Percentiles rank a stretch among this genome's conserved stretches.
phyloP scores from a whole-genome alignment of 2,797 vertebrate genomes.

The Gallinago nigripennis region DNA sequence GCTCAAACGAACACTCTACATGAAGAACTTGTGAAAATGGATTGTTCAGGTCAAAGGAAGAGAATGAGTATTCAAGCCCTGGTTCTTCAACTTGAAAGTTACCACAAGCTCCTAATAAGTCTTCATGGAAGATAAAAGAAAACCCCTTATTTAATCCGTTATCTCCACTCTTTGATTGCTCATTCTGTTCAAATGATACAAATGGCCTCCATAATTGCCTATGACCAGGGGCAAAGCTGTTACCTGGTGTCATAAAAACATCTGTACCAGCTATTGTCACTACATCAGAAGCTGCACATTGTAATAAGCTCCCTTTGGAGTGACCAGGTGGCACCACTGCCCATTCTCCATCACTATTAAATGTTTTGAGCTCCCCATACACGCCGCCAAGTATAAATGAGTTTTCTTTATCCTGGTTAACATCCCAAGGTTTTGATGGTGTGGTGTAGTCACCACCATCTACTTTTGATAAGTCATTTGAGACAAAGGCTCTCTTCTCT shows the following conservation, averaged over 20 bases:
- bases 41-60: conserved; percentile 95
- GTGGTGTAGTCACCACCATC: conserved; percentile 95
- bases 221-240: conserved; percentile 93
- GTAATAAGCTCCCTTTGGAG: conserved; percentile 84
- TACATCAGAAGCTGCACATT: conserved; percentile 91
- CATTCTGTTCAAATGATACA: conserved; percentile 91
- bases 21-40: conserved; percentile 99
- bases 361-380: conserved; percentile 93
- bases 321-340: conserved; percentile 88
- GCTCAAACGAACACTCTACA: conserved; percentile 98
- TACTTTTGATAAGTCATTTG: conserved; percentile 86
- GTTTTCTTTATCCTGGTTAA: conserved; percentile 86
- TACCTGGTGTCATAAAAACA: conserved; percentile 94
- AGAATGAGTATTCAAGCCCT: conserved; percentile 92
- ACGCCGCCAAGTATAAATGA: conserved; percentile 97
- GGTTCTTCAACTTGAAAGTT: conserved; percentile 92
- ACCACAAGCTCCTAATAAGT: conserved; percentile 94
- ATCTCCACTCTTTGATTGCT: conserved; percentile 85
- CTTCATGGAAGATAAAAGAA: conserved; percentile 99
- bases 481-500: conserved; percentile 85
- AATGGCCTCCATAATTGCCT: conserved; percentile 94
- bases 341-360: conserved; percentile 91
- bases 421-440: conserved; percentile 94
- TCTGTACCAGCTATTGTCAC: conserved; percentile 95
- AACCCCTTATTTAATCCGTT: conserved; percentile 94